phyloP scores from a whole-genome alignment of 2,797 vertebrate genomes.

The Myotis daubentonii region DNA sequence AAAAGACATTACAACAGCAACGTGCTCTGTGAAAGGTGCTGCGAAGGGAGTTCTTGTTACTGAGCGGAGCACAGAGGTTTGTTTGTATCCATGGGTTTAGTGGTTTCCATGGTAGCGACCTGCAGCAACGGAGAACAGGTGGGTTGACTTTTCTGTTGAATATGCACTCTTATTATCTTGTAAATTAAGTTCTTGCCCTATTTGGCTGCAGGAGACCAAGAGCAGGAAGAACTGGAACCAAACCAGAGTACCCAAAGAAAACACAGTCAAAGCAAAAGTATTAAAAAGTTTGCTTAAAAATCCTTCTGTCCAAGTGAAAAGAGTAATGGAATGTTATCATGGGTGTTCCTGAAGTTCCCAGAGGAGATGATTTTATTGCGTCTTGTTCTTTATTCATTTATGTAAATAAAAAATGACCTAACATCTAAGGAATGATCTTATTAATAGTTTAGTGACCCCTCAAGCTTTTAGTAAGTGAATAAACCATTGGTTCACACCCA shows the following conservation, averaged over 20 bases:
- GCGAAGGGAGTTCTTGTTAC: not conserved
- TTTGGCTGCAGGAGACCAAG: not conserved
- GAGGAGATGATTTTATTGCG: not conserved
- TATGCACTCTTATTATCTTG: not conserved
- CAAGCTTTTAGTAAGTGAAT: constrained; percentile 19
- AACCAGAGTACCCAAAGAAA: not conserved
- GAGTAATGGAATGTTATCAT: not conserved
- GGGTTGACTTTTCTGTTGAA: not conserved
- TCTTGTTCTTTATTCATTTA: not conserved
- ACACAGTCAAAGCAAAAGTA: not conserved
- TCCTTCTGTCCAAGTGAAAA: not conserved
- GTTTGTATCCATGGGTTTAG: not conserved
- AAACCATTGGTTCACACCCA: not conserved
- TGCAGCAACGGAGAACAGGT: not conserved
- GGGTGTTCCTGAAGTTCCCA: not conserved
- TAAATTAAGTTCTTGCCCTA: constrained; percentile 11
- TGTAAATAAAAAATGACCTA: not conserved
- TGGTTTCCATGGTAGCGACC: constrained; percentile 35
- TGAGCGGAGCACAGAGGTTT: not conserved
- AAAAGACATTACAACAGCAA: not conserved
- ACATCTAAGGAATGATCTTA: not conserved
- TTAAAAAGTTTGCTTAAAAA: not conserved
- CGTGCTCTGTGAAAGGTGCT: not conserved
- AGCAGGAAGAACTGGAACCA: not conserved
- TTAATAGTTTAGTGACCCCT: constrained; percentile 4